Conservation (phyloP, 2,888 invertebrate species). For the Heliconius aoede region DNA sequence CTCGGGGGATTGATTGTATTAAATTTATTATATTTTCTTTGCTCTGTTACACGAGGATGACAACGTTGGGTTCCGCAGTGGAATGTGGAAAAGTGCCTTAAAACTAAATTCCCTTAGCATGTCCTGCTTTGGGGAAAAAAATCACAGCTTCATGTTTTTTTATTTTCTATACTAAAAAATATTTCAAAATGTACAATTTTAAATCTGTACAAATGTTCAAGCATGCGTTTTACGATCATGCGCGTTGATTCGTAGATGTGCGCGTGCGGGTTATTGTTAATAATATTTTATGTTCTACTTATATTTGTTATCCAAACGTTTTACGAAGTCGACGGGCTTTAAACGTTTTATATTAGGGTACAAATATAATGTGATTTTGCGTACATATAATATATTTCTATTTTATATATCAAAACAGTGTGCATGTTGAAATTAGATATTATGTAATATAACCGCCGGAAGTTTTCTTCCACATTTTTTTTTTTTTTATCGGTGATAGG, state of each 20-base stretch:
- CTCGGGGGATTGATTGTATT: too few species aligned
- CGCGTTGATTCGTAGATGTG: slow-evolving; percentile 57
- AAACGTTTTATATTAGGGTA: slow-evolving; percentile 56
- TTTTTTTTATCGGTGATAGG: too few species aligned
- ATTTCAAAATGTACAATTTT: background rate
- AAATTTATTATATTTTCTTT: too few species aligned
- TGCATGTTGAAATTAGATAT: too few species aligned
- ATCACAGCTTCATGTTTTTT: background rate
- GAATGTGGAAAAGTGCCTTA: too few species aligned
- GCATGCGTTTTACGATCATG: slow-evolving; percentile 34
- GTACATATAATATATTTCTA: background rate
- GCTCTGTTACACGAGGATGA: too few species aligned
- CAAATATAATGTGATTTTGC: slow-evolving; percentile 32
- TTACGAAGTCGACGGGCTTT: slow-evolving; percentile 61
- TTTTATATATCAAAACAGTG: background rate
- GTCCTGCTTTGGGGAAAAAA: too few species aligned
- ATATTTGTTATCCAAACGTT: slow-evolving; percentile 75
- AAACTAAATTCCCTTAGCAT: too few species aligned
- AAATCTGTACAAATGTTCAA: slow-evolving; percentile 24
- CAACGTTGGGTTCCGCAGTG: too few species aligned
- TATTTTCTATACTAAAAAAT: background rate
- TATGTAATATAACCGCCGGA: too few species aligned
- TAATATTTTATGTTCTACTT: slow-evolving; percentile 59
- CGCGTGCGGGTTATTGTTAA: slow-evolving; percentile 71
- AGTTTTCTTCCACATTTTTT: too few species aligned